Base-by-base conservation (phyloP, 2,113 vertebrate genomes). In the Globicephala melas region DNA sequence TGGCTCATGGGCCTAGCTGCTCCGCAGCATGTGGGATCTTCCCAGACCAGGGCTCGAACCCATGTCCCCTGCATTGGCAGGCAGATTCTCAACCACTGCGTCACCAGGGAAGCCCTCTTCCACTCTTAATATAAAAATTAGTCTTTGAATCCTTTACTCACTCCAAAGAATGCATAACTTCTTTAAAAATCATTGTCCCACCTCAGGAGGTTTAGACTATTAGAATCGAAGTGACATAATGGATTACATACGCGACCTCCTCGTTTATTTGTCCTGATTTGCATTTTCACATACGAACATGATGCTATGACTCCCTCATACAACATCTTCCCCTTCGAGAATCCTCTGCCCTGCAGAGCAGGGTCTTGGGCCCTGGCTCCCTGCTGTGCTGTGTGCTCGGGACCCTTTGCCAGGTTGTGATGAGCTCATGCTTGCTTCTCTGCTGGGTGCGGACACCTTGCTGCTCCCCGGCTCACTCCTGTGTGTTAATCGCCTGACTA, bases 401-500 rank as follows among this genome's bases (percentile, higher is more conserved):
- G 23, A 31, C 11, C 7, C 20, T 41, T 44, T 17, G n/a, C 38
- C 23, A 21, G 41, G 28, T 14, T 9, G 13, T 38, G 55, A 31
- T 36, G 53, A 20, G 2, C 26, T 62, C 26, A 8, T 0, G 0
- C 3, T 15, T 9, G 1, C 70, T 26, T 80, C 31, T 41, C 28
- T 2, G 1, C 10, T 38, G 0, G 8, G 20, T 0, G 8, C 21
- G 21, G 28, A 36, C 8, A 14, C 21, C n/a, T 21, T 15, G 77
- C 0, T 14, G 26, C 71, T 92, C 31, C 58, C 84, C 25, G 1
- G 4, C 18, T 91, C 11, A 50, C 65, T 83, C 28, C n/a, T 15
- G 0, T 5, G 7, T 68, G 86, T 44, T 21, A 58, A 31, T 7
- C 20, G 18, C 50, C 20, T 12, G 2, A 31, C 5, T 3, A 11